Conservation (phyloP, 2,113 vertebrate species). For the Lethenteron reissneri region DNA sequence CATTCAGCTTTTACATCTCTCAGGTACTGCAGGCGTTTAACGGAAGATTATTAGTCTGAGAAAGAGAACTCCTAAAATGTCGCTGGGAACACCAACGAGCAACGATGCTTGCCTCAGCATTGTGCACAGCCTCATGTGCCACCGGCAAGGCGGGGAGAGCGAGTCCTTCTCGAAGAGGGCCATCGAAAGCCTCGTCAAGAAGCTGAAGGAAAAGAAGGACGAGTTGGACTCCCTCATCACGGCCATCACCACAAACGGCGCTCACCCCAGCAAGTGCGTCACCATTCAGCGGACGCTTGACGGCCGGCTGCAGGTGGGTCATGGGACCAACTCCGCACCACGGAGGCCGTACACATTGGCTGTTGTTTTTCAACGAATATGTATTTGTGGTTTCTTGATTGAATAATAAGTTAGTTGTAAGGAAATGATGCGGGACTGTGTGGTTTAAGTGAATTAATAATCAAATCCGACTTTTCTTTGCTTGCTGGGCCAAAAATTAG, state of each 20-base stretch:
- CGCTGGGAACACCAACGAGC: constrained; percentile 31
- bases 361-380: too few species aligned
- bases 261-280: constrained; percentile 45
- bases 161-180: constrained; percentile 40
- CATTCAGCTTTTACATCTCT: too few species aligned
- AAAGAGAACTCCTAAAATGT: constrained; percentile 10
- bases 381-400: too few species aligned
- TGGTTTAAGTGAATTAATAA: too few species aligned
- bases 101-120: constrained; percentile 42
- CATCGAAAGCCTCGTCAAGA: constrained; percentile 37
- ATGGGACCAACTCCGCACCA: too few species aligned
- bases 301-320: constrained; percentile 33
- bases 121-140: constrained; percentile 52
- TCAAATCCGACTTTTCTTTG: too few species aligned
- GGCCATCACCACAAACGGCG: constrained; percentile 38
- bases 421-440: too few species aligned
- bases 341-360: too few species aligned
- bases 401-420: too few species aligned
- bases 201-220: constrained; percentile 38
- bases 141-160: constrained; percentile 43
- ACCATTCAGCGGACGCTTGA: constrained; percentile 49
- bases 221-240: constrained; percentile 44
- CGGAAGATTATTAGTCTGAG: neutral
- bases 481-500: too few species aligned
- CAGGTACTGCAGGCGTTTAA: too few species aligned